Evolutionary conservation across 1,140 invertebrate species (phyloP), one percentile per base, ranked within the genome.

Genomic region (Meteorus sp.): DNA sequence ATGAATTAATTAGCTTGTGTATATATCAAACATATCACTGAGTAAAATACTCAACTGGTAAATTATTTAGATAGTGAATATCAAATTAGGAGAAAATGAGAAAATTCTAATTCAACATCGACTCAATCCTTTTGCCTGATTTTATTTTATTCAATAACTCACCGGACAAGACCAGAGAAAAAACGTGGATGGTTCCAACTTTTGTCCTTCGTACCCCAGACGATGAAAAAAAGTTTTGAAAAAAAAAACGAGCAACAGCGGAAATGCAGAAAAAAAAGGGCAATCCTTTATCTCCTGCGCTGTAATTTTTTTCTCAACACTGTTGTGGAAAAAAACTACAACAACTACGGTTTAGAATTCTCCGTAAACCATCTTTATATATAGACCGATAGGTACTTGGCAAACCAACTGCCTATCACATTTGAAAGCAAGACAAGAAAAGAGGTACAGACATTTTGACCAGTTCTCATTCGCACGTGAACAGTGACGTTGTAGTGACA

Each of bases 41-140:
- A n/a, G n/a, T n/a, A n/a, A n/a, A n/a, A n/a, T n/a, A n/a, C n/a
- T n/a, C n/a, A n/a, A n/a, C n/a, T n/a, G n/a, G n/a, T n/a, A n/a
- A n/a, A n/a, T n/a, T n/a, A n/a, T n/a, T n/a, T n/a, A n/a, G n/a
- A n/a, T n/a, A n/a, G n/a, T n/a, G n/a, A n/a, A n/a, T n/a, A n/a
- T n/a, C n/a, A n/a, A n/a, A n/a, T n/a, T n/a, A n/a, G n/a, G n/a
- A n/a, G n/a, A 29, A 29, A 4, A 9, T 29, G 27, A 29, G 9
- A 29, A 29, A 9, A 9, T 29, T 29, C 27, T 9, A 9, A 4
- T n/a, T 13, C 22, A 22, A 9, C 22, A 4, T 7, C 25, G 25
- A 45, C 62, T 66, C 15, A 7, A 4, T 39, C 13, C 13, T 39
- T 62, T 69, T 70, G 65, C 66, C 66, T 63, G 64, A 4, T 23